Base-by-base conservation (phyloP, 2,888 invertebrate species). In the Tenthredo scrophulariae region DNA sequence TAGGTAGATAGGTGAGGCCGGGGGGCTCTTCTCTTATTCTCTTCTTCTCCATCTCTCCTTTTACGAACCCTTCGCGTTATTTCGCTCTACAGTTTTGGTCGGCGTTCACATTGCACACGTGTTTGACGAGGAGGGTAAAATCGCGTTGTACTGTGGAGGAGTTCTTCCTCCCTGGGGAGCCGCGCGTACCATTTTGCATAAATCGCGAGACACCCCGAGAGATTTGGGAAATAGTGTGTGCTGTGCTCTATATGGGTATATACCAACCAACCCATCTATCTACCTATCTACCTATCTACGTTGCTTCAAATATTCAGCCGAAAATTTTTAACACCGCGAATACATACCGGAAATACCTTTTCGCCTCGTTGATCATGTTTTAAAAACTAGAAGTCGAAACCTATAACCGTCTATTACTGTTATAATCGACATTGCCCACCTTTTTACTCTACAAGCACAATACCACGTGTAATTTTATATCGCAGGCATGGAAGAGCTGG, bases 121-220 rank as follows among this genome's bases (percentile, higher is more conserved):
- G 83, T 83, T 83, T 70, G 83, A 83, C 67, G 67, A 83, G 83
- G 83, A 83, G 67, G 70, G 83, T 62, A 46, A 83, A 67, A 83
- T 83, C 83, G 83, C 67, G 67, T 62, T 40, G 67, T 65, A 46
- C 54, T 72, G 82, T 29, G 29, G 87, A 89, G 89, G 87, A 90
- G 88, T 83, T 83, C 83, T 46, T 83, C 67, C 90, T 92, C 93
- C 91, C 91, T 70, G 72, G 92, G 92, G 92, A 92, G 91, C 90
- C 90, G 88, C 92, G 91, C 92, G 91, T 91, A 90, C 91, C 92
- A 92, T 92, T 93, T 93, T 93, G 93, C 92, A 93, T 93, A 93
- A 93, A 92, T 93, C 92, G 92, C 92, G 91, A 92, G 91, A 92
- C 91, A 93, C 92, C 91, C 92, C 89, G 90, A 91, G 91, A 92